Base-by-base conservation (phyloP, 2,888 invertebrate species). In the Eretmocerus hayati region DNA sequence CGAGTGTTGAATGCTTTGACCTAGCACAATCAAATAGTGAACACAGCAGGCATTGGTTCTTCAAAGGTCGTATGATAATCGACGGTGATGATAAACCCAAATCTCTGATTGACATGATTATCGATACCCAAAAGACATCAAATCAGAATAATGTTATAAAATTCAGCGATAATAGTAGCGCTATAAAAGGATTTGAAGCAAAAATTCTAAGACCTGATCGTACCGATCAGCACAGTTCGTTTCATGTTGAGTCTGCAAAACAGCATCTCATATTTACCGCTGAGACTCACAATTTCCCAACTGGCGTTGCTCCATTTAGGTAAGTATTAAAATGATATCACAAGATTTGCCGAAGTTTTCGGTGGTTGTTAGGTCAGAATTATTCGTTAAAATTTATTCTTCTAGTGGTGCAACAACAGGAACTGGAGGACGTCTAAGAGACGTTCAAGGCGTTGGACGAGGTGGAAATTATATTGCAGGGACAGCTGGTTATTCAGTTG, bases 31-130 rank as follows among this genome's bases (percentile, higher is more conserved):
- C 93, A 23, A 96, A 96, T 70, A 94, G 95, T 71, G 97, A 99
- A 70, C 97, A 99, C 72, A 94, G 94, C 53, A 80, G 97, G 5
- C 97, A 99, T 77, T 97, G 97, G 97, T 97, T 97, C 75, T 97
- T 97, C 73, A 72, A 80, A 76, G 95, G 95, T 0, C 81, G 83
- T 64, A 83, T 94, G 75, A 72, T 90, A 41, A 77, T 95, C 40
- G 89, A 96, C 74, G 91, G 88, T 0, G 72, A 81, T 59, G 81
- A 85, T 63, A 74, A 84, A 56, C 75, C 84, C n/a, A 78, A 87
- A 63, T 90, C 93, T 0, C 75, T 99, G 11, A 88, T 99, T 61
- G 85, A 90, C 64, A 88, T 94, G 86, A 91, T 99, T 40, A 87
- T 90, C 63, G 83, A 85, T 36, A 97, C 97, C 0, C 94, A 96